A percentile compares a stretch with the other conserved stretches of the same genome.
phyloP scores from a whole-genome alignment of 1,140 invertebrate species.

The Globodera ellingtonae region DNA sequence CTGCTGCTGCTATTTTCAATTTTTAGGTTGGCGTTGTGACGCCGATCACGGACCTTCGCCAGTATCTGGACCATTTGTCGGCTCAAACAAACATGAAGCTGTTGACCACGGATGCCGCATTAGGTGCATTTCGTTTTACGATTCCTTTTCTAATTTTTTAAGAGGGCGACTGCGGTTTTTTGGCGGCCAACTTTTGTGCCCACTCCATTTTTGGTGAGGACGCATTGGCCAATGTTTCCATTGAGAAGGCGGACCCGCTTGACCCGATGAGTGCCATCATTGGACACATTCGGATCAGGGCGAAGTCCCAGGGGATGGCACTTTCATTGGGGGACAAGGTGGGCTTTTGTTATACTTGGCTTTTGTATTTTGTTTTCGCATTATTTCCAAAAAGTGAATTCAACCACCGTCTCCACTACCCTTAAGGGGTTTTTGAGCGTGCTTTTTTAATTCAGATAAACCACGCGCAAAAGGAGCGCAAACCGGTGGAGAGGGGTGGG shows the following conservation, averaged over 20 bases:
- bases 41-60: slow-evolving; percentile 84
- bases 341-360: background rate
- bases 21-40: slow-evolving; percentile 86
- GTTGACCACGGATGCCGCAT: slow-evolving; percentile 78
- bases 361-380: background rate
- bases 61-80: slow-evolving; percentile 88
- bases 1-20: slow-evolving; percentile 25
- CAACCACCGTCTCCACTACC: too few relatives aligned
- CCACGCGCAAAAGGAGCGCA: slow-evolving; percentile 32
- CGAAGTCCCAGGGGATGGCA: slow-evolving; percentile 84
- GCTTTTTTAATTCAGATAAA: slow-evolving; percentile 39
- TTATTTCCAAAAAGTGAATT: background rate
- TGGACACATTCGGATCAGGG: slow-evolving; percentile 93
- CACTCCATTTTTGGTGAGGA: slow-evolving; percentile 99
- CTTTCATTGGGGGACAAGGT: slow-evolving; percentile 61
- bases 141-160: slow-evolving; percentile 27
- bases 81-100: slow-evolving; percentile 98
- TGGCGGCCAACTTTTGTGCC: slow-evolving; percentile 98
- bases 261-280: slow-evolving; percentile 80
- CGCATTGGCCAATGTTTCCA: slow-evolving; percentile 94
- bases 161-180: slow-evolving; percentile 91
- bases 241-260: slow-evolving; percentile 85
- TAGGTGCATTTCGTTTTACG: slow-evolving; percentile 41
- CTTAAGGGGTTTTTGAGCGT: background rate
- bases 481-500: slow-evolving; percentile 27